Percentiles rank a stretch among this genome's conserved stretches.
phyloP scores from a whole-genome alignment of 2,888 invertebrate genomes.

The Ellobium chinense region DNA sequence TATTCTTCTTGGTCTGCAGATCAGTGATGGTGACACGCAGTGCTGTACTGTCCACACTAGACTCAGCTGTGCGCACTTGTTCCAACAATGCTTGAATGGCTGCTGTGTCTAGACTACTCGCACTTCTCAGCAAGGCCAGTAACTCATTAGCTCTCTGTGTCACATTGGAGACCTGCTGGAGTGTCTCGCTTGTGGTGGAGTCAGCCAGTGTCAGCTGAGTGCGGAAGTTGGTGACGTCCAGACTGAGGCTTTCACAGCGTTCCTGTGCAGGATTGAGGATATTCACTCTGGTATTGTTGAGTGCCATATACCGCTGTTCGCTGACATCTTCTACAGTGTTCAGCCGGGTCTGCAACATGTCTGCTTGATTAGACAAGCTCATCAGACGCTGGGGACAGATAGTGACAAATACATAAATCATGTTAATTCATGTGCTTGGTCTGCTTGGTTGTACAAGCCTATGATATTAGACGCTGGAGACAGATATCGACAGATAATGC shows the following conservation, averaged over 20 bases:
- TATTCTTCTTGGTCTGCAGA: neutral
- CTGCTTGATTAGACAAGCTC: neutral
- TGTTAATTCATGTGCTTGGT: no score
- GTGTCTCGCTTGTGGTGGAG: neutral
- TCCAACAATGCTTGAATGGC: neutral
- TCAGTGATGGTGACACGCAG: neutral
- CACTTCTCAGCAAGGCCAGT: neutral
- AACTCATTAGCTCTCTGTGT: slow-evolving; percentile 17
- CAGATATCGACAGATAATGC: no score
- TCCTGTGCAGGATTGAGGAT: slow-evolving; percentile 12
- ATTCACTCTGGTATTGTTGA: neutral
- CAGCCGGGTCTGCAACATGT: neutral
- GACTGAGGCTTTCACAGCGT: neutral
- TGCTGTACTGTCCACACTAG: neutral
- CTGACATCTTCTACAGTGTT: neutral
- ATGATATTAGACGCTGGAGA: no score
- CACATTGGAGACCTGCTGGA: neutral
- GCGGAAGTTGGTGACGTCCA: neutral
- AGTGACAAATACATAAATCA: no score
- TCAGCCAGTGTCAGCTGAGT: neutral
- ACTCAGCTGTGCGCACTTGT: neutral
- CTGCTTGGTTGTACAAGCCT: no score
- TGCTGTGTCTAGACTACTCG: neutral
- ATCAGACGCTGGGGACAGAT: slow-evolving; percentile 14
- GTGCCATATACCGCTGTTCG: neutral